Evolutionary conservation across 2,797 vertebrate genomes (phyloP).

Genomic region (Syngnathus rostellatus): DNA sequence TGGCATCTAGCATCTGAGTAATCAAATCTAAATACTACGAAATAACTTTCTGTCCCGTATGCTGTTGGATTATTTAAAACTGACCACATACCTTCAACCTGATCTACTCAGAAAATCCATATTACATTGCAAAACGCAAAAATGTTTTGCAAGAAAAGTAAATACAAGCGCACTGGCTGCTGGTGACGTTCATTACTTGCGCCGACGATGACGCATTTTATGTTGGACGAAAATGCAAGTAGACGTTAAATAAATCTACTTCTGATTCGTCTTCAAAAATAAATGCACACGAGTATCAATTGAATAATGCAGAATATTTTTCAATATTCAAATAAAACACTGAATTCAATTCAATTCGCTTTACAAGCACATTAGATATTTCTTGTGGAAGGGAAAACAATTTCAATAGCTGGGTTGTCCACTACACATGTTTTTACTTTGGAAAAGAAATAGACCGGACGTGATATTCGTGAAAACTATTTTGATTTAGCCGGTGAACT

Average conservation of each 20-base stretch:
- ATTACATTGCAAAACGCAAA: background rate
- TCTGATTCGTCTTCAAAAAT: background rate
- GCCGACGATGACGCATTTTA: constrained; percentile 15
- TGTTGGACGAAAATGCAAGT: constrained; percentile 5
- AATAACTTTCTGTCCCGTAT: background rate
- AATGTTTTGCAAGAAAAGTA: background rate
- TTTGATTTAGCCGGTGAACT: constrained; percentile 1
- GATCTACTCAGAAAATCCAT: background rate
- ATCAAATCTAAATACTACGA: background rate
- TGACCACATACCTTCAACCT: background rate
- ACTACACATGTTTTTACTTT: constrained; percentile 27
- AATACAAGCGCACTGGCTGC: background rate
- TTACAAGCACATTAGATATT: background rate
- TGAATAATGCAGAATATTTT: background rate
- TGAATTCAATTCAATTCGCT: too few species aligned
- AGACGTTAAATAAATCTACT: too few species aligned
- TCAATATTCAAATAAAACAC: background rate
- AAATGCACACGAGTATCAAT: background rate
- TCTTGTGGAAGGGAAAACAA: background rate
- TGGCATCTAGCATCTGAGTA: background rate
- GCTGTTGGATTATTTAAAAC: too few species aligned
- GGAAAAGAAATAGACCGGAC: constrained; percentile 21
- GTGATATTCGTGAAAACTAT: background rate
- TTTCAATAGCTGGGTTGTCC: too few species aligned
- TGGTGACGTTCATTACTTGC: constrained; percentile 27